phyloP scores from a whole-genome alignment of 35 echinoderm and acorn worm genomes.

The Chiridota heheva region DNA sequence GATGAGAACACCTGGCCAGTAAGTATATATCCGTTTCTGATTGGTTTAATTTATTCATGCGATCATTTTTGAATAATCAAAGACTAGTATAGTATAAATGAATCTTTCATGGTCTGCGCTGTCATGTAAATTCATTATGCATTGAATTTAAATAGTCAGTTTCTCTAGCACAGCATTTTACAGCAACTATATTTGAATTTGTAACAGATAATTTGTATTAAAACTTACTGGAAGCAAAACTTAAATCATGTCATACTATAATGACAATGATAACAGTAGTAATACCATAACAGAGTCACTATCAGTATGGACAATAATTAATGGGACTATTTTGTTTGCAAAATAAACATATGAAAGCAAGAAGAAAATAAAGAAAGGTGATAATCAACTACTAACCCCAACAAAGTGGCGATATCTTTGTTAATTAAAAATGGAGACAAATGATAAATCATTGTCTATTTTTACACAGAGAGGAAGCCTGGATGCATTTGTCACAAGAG shows the following conservation, averaged over 20 bases:
- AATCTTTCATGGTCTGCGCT: background rate
- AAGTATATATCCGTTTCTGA: background rate
- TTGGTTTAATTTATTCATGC: background rate
- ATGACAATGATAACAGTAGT: no score
- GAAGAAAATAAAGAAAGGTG: background rate
- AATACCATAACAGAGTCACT: no score
- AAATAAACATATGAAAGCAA: background rate
- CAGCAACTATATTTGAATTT: no score
- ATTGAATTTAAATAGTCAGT: background rate
- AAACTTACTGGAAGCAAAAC: no score
- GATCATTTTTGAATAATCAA: background rate
- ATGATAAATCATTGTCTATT: background rate
- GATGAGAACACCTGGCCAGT: constrained; percentile 71
- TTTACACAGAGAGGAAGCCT: constrained; percentile 40
- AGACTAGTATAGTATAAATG: background rate
- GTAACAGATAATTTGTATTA: no score
- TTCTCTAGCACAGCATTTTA: background rate
- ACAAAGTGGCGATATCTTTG: background rate
- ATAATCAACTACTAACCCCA: background rate
- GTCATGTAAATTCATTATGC: background rate
- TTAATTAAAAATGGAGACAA: background rate
- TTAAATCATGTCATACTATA: no score
- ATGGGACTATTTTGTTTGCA: background rate
- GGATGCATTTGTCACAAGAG: constrained; percentile 64
- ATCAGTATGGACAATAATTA: no score